Evolutionary conservation across 2,113 vertebrate species (phyloP), one percentile per base, ranked within the genome.

Genomic region (Camelus bactrianus): DNA sequence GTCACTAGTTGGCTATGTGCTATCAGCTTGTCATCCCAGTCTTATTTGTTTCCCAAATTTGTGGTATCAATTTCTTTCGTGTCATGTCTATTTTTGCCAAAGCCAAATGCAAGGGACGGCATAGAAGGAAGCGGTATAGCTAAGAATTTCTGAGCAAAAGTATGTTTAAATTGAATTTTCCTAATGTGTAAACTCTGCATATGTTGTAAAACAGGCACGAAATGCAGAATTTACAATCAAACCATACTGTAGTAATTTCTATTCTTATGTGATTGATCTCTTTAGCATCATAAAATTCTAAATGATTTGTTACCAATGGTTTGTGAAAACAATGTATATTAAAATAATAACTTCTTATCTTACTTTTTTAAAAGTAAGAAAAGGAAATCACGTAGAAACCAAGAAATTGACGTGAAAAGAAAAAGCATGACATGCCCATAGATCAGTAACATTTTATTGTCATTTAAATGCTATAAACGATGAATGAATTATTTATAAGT

Each of bases 401-500:
- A 94, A 95, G 28, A 91, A 93, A 94, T 0, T 67, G 67, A 80
- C n/a, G 82, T 79, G 48, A 94, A 93, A 38, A 82, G 48, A 73
- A 83, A 95, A 97, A n/a, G 4, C 54, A 91, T 52, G 72, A 42
- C 46, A 75, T 96, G 8, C 24, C 26, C 46, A 60, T 48, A 97
- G 73, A 79, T 91, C 46, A 95, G 30, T 83, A 95, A 80, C 52
- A 86, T 93, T 96, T 92, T 79, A 95, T 90, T 87, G n/a, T 79
- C 16, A 96, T 92, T 95, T 95, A 95, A 86, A 65, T 97, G 28
- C 67, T 35, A 67, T 35, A 90, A 82, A 54, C 48, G 13, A 67
- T 79, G 65, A 50, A 96, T 93, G 6, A 72, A 95, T 96, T 98
- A 97, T 97, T 97, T 97, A 92, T 96, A 96, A 94, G 28, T 60